Percentiles rank a stretch among this genome's conserved stretches.
Evolutionary conservation across 92 coral and sea anemone genomes (phyloP).

Genomic region (Metridium senile): DNA sequence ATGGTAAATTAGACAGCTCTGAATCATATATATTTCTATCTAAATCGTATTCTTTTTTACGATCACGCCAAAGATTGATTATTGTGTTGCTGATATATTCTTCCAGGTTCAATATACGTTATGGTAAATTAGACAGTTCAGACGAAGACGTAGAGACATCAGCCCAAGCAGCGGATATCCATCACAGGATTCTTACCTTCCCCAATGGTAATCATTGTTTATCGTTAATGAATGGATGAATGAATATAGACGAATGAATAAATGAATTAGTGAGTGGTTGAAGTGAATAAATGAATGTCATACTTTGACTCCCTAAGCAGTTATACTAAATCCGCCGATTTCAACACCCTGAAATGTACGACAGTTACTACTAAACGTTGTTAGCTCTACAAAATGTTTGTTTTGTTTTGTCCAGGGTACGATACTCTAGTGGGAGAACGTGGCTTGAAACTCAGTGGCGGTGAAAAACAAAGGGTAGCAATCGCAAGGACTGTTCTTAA

Average conservation of each 20-base stretch:
- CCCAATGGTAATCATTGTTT: slow-evolving; percentile 65
- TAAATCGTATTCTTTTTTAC: no score
- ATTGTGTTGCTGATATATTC: no score
- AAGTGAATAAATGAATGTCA: no score
- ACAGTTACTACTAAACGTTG: neutral
- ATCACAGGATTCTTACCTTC: slow-evolving; percentile 74
- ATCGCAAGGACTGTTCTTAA: slow-evolving; percentile 93
- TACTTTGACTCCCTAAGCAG: no score
- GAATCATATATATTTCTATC: no score
- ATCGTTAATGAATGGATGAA: neutral
- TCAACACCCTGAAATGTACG: no score
- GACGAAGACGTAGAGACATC: slow-evolving; percentile 88
- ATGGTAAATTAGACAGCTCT: no score
- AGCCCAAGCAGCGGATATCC: slow-evolving; percentile 95
- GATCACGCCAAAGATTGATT: no score
- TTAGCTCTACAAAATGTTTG: neutral
- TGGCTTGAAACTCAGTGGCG: slow-evolving; percentile 95
- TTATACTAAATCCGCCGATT: no score
- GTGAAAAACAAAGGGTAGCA: slow-evolving; percentile 98
- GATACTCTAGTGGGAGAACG: slow-evolving; percentile 96
- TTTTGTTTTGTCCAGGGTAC: slow-evolving; percentile 55
- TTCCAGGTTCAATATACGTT: slow-evolving; percentile 89
- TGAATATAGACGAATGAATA: no score
- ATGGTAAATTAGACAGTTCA: slow-evolving; percentile 82
- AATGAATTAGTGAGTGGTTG: no score